Conservation (phyloP, 2,888 invertebrate genomes). For the Ctenicera cuprea region DNA sequence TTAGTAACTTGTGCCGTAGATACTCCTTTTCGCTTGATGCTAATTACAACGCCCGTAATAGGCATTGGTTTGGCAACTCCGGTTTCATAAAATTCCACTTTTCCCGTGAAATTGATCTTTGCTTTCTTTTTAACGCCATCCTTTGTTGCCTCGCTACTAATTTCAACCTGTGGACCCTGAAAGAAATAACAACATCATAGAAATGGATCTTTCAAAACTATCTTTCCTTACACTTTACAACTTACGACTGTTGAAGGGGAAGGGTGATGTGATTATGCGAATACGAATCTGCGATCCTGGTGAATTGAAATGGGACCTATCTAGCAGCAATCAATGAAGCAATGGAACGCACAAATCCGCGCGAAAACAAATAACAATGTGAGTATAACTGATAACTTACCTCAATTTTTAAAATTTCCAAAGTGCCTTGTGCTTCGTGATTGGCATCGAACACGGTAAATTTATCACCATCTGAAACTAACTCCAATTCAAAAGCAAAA, state of each 20-base stretch:
- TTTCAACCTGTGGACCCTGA: conserved; percentile 74
- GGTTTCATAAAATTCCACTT: conserved; percentile 82
- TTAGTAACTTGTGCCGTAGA: conserved; percentile 75
- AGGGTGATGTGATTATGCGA: conserved; percentile 47
- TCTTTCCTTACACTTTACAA: conserved; percentile 63
- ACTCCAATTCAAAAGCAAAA: conserved; percentile 82
- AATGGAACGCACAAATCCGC: conserved; percentile 28
- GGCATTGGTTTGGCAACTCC: conserved; percentile 78
- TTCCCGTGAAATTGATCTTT: conserved; percentile 78
- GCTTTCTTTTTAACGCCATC: conserved; percentile 77
- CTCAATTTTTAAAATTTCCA: conserved; percentile 81
- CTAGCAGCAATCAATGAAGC: conserved; percentile 43
- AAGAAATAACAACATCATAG: conserved; percentile 68
- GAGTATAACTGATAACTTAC: conserved; percentile 69
- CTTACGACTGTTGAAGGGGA: conserved; percentile 65
- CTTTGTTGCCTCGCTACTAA: conserved; percentile 68
- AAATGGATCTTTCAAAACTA: conserved; percentile 45
- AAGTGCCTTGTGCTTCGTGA: conserved; percentile 80
- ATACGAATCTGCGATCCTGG: conserved; percentile 8
- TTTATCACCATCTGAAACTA: conserved; percentile 81
- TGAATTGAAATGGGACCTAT: conserved; percentile 27
- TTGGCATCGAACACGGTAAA: conserved; percentile 83
- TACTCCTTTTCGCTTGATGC: conserved; percentile 73
- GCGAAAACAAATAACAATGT: conserved; percentile 16
- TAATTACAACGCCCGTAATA: conserved; percentile 77